Evolutionary conservation across 2,888 invertebrate species (phyloP).

Genomic region (Hemithea aestivaria): DNA sequence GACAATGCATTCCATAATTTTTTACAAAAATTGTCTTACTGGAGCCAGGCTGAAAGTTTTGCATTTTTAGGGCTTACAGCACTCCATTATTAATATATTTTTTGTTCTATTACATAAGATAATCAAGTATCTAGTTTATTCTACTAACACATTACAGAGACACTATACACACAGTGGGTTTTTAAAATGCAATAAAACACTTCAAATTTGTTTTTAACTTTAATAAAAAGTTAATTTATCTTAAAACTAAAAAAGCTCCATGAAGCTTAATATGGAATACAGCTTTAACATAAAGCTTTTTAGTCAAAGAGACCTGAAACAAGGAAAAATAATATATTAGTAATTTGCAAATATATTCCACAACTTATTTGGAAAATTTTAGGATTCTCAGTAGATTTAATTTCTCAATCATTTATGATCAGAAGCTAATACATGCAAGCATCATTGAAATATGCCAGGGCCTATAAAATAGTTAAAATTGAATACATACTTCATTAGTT

Average conservation of each 20-base stretch:
- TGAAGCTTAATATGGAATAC: constrained; percentile 69
- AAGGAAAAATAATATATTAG: constrained; percentile 45
- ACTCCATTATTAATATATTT: no score
- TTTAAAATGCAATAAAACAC: no score
- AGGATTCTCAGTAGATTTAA: constrained; percentile 49
- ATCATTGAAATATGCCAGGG: constrained; percentile 57
- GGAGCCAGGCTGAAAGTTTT: no score
- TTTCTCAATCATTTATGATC: constrained; percentile 60
- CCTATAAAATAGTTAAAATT: constrained; percentile 3
- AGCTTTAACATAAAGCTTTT: constrained; percentile 69
- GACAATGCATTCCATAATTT: no score
- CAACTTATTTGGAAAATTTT: not conserved
- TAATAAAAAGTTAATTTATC: constrained; percentile 63
- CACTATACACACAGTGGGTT: no score
- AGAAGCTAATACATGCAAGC: constrained; percentile 81
- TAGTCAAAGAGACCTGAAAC: constrained; percentile 88
- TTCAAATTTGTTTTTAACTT: constrained; percentile 40
- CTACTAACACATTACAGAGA: no score
- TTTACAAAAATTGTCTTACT: no score
- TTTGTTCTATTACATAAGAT: no score
- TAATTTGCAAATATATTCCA: no score
- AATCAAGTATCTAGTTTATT: no score
- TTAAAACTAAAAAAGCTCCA: constrained; percentile 71
- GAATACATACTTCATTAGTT: constrained; percentile 3
- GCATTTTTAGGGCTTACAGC: no score